phyloP scores from a whole-genome alignment of 2,113 vertebrate genomes.

The Vulpes lagopus region DNA sequence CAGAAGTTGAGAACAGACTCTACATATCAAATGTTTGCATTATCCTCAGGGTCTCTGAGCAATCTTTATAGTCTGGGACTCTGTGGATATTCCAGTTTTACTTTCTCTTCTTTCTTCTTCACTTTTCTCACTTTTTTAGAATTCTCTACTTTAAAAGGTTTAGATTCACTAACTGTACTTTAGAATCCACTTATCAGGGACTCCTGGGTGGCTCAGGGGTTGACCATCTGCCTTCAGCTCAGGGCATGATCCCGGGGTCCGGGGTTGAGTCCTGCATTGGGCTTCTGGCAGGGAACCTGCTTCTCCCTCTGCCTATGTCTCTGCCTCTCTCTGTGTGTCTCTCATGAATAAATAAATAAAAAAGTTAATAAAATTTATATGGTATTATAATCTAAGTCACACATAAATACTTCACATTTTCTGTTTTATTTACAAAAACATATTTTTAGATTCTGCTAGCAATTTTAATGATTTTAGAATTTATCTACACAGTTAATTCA shows the following conservation, averaged over 20 bases:
- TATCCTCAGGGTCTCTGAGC: background rate
- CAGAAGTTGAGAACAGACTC: background rate
- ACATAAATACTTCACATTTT: slow-evolving; percentile 9
- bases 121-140: background rate
- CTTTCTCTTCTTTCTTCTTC: background rate
- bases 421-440: background rate
- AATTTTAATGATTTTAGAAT: background rate
- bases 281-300: too few relatives aligned
- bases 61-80: background rate
- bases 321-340: too few relatives aligned
- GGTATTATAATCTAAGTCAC: background rate
- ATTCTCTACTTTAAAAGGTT: background rate
- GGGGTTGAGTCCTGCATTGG: too few relatives aligned
- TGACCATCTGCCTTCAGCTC: too few relatives aligned
- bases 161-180: background rate
- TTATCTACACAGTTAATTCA: background rate
- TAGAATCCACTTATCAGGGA: background rate
- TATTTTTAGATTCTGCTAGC: background rate
- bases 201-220: too few relatives aligned
- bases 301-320: too few relatives aligned
- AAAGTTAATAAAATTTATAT: background rate
- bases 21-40: background rate
- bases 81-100: background rate
- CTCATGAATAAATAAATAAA: too few relatives aligned
- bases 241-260: too few relatives aligned